These are phyloP conservation scores for Telmatherina bonti DNA, from an alignment of 2,797 vertebrate genomes.

Conservation along the genomic window DNA sequence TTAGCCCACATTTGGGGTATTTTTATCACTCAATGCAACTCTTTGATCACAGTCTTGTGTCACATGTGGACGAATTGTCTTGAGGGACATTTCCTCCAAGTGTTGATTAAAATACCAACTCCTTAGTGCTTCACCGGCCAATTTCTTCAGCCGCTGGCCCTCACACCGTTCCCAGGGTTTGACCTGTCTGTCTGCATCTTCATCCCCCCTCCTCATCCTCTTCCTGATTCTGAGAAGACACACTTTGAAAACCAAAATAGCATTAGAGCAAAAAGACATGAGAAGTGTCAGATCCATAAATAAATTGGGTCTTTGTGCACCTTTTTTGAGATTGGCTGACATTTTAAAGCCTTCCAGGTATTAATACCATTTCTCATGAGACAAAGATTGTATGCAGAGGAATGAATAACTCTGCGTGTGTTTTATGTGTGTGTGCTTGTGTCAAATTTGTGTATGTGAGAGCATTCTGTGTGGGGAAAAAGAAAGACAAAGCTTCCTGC, in stretches of 20 bases:
- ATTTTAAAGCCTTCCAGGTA: conserved; percentile 69
- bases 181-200: conserved; percentile 36
- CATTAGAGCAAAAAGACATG: conserved; percentile 63
- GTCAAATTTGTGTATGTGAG: conserved; percentile 10
- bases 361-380: conserved; percentile 71
- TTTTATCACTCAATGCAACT: conserved; percentile 59
- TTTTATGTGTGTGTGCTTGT: not conserved
- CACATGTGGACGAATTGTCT: conserved; percentile 33
- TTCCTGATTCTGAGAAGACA: conserved; percentile 41
- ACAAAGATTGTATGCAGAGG: conserved; percentile 56
- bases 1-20: conserved; percentile 71
- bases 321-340: conserved; percentile 64
- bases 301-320: conserved; percentile 75
- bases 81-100: conserved; percentile 30
- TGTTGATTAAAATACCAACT: conserved; percentile 48
- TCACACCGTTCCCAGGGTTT: conserved; percentile 25
- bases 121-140: conserved; percentile 27
- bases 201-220: conserved; percentile 21
- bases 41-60: conserved; percentile 62
- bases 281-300: conserved; percentile 77
- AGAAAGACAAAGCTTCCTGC: not conserved
- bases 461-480: conserved; percentile 3
- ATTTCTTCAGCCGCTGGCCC: conserved; percentile 34
- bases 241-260: conserved; percentile 76
- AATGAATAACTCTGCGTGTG: conserved; percentile 28